Percentiles rank a stretch among this genome's conserved stretches.
Conservation (phyloP, 1,140 invertebrate species). For the Lasioglossum baleicum region DNA sequence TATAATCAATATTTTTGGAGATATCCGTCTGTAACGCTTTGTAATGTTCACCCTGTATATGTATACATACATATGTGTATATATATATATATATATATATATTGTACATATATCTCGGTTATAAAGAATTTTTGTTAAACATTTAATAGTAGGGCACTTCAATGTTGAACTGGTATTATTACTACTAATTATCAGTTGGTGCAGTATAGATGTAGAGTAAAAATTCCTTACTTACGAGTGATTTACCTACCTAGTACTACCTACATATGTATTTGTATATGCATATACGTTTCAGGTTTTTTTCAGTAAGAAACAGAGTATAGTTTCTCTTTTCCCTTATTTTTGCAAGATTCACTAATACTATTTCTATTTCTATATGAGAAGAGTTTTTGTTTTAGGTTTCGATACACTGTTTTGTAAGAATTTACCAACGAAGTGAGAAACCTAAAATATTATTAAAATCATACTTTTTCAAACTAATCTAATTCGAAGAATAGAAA, state of each 20-base stretch:
- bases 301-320: slow-evolving; percentile 13
- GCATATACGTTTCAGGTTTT: slow-evolving; percentile 42
- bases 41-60: too few relatives aligned
- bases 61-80: too few relatives aligned
- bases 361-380: slow-evolving; percentile 10
- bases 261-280: slow-evolving; percentile 5
- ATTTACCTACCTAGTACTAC: slow-evolving; percentile 18
- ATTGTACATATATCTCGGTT: slow-evolving; percentile 54
- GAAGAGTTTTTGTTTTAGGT: slow-evolving; percentile 9
- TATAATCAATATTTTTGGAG: too few relatives aligned
- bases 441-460: slow-evolving; percentile 35
- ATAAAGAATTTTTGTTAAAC: slow-evolving; percentile 70
- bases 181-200: slow-evolving; percentile 55
- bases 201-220: slow-evolving; percentile 53
- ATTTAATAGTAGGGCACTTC: slow-evolving; percentile 77
- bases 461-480: slow-evolving; percentile 48
- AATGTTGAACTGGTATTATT: slow-evolving; percentile 63
- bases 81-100: too few relatives aligned
- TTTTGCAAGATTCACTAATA: slow-evolving; percentile 18
- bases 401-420: slow-evolving; percentile 34
- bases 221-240: slow-evolving; percentile 47
- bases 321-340: background rate
- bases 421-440: background rate
- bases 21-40: too few relatives aligned
- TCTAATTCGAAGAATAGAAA: slow-evolving; percentile 56